Base-by-base conservation (phyloP, 2,113 vertebrate species). In the Eurystomus gularis region DNA sequence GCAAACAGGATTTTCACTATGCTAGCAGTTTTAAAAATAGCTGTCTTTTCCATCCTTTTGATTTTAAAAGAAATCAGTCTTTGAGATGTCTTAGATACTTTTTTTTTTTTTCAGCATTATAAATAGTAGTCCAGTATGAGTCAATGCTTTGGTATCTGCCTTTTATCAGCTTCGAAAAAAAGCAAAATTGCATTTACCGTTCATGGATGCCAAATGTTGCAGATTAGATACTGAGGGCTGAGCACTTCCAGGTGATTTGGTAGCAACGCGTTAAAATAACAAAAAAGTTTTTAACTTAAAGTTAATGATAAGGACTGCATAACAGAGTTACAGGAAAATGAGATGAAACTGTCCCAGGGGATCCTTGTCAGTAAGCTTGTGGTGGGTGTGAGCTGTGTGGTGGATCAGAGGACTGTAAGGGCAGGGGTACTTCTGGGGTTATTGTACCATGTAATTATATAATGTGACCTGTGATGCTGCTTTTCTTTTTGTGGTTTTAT, bases 21-120 rank as follows among this genome's bases (percentile, higher is more conserved):
- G 54, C n/a, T 69, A 88, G 52, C 20, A 86, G 28, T 40, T 90
- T 96, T 92, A 55, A 40, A 93, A 94, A 93, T 82, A 91, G 44
- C 62, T 93, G 16, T 11, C 14, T 93, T 81, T 86, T 86, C 62
- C 4, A 1, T 77, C 33, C 35, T 80, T 40, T 83, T 79, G 7
- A 55, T 88, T 93, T 91, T 78, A 28, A 72, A 96, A 89, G 21
- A 80, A 76, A 82, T 48, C 39, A 46, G 42, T 57, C 75, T 90
- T 77, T 54, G 40, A 84, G 52, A 76, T 85, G 13, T 81, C 31
- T 82, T 91, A 44, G 19, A 33, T 72, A 2, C 3, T 20, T 28
- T 54, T 54, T 29, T 40, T 25, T 42, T 69, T 64, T 65, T 68
- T 72, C 48, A 66, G 26, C 25, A 60, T 96, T 95, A 69, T 69